Evolutionary conservation across 2,113 vertebrate species (phyloP), one percentile per base, ranked within the genome.

Genomic region (Toxotes chatareus): DNA sequence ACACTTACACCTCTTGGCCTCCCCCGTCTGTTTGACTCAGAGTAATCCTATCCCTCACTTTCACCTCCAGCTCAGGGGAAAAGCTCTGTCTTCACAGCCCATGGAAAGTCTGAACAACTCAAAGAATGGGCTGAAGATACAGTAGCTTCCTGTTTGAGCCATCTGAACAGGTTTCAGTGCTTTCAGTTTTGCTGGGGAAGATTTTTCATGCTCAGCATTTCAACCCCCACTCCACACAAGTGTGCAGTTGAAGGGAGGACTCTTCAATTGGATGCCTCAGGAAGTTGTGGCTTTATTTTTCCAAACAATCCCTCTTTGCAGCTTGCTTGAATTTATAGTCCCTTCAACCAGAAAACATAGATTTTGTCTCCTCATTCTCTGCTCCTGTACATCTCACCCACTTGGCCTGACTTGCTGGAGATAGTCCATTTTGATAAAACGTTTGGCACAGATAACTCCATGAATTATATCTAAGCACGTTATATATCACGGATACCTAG

Each of bases 221-320:
- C 21, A 42, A 32, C n/a, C 7, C 36, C 36, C 4, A 8, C 68
- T 68, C 75, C 32, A 40, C 47, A 47, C 59, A 66, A 76, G 59
- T n/a, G 70, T 64, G 49, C 65, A 64, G 23, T 59, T 47, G 21
- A 80, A 57, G n/a, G 4, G 32, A 53, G 46, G 47, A 49, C 62
- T 83, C 73, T 34, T 76, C 49, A 63, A 42, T 67, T 51, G 59
- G 61, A 86, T 70, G 51, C 76, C 60, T 83, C 66, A 59, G 77
- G 81, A 87, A 89, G 75, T 79, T 72, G 81, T 61, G 76, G 82
- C 80, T 88, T 75, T 79, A 77, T 77, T 92, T 90, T 89, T 82
- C 79, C 83, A 76, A 88, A 69, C 61, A 69, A 62, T 62, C 61
- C 61, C 19, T 32, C 68, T 77, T 51, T 86, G 70, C 59, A 80